Evolutionary conservation across 2,113 vertebrate species (phyloP).

Genomic region (Takifugu bimaculatus): DNA sequence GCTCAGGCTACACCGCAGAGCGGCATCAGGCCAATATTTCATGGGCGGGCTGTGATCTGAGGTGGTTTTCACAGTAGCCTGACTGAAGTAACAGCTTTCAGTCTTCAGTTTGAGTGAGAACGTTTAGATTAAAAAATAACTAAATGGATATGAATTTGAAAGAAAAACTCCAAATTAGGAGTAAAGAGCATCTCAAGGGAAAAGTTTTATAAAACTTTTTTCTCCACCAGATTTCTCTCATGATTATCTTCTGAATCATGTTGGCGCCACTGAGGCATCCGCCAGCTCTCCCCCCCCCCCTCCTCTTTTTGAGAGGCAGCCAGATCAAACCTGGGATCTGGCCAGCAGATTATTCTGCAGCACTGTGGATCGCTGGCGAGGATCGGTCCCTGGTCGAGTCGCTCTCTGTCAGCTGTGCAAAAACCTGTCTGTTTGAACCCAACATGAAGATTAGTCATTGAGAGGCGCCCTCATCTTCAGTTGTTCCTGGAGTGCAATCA

Average conservation of each 20-base stretch:
- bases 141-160: too few species aligned
- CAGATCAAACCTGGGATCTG: slow-evolving; percentile 53
- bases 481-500: slow-evolving; percentile 13
- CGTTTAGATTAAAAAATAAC: too few species aligned
- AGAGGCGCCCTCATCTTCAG: slow-evolving; percentile 13
- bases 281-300: neutral
- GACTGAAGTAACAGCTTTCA: too few species aligned
- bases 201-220: too few species aligned
- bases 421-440: slow-evolving; percentile 5
- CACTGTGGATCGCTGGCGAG: slow-evolving; percentile 13
- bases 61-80: neutral
- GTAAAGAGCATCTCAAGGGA: too few species aligned
- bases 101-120: too few species aligned
- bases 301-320: slow-evolving; percentile 38
- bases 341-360: slow-evolving; percentile 40
- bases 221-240: too few species aligned
- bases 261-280: neutral
- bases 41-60: slow-evolving; percentile 14
- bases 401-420: slow-evolving; percentile 34
- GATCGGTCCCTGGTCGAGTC: slow-evolving; percentile 10
- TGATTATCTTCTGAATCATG: neutral
- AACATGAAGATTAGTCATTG: slow-evolving; percentile 11
- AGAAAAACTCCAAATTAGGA: too few species aligned
- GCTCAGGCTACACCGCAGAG: slow-evolving; percentile 27
- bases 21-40: slow-evolving; percentile 21